Evolutionary conservation across 2,888 invertebrate genomes (phyloP).

Genomic region (Sinopyrophorus schimmeli): DNA sequence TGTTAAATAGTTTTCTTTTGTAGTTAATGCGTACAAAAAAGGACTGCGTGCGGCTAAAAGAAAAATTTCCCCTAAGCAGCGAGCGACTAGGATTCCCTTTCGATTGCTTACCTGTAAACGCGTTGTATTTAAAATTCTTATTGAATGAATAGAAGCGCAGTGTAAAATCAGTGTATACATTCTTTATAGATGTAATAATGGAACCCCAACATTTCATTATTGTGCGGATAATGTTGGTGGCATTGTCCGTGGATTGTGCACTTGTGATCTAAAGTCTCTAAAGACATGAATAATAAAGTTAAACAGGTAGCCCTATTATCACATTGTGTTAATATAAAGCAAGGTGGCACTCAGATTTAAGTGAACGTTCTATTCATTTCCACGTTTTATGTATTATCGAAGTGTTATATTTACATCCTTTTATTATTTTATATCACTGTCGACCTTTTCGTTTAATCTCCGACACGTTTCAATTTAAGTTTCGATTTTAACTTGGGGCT

Average conservation of each 20-base stretch:
- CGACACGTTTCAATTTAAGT: too few relatives aligned
- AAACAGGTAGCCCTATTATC: constrained; percentile 54
- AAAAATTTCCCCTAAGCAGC: constrained; percentile 23
- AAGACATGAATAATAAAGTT: constrained; percentile 54
- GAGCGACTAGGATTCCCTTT: constrained; percentile 19
- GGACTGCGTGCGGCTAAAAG: too few relatives aligned
- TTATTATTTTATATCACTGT: too few relatives aligned
- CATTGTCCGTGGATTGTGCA: constrained; percentile 54
- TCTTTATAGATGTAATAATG: constrained; percentile 50
- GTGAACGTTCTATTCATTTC: constrained; percentile 33
- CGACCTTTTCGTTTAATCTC: too few relatives aligned
- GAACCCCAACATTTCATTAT: constrained; percentile 54
- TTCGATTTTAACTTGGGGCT: too few relatives aligned
- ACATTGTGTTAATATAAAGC: constrained; percentile 51
- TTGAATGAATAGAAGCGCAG: constrained; percentile 38
- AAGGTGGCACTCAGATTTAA: constrained; percentile 47
- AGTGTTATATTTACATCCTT: constrained; percentile 43
- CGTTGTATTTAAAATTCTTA: constrained; percentile 38
- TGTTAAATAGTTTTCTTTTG: too few relatives aligned
- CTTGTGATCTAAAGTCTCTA: constrained; percentile 49
- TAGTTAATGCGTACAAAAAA: too few relatives aligned
- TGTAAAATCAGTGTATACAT: constrained; percentile 52
- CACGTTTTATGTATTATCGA: constrained; percentile 26
- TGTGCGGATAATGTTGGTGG: constrained; percentile 53
- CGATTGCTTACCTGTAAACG: constrained; percentile 28